A percentile compares a stretch with the other conserved stretches of the same genome.
Conservation (phyloP, 2,113 vertebrate species). For the Sorex fumeus region DNA sequence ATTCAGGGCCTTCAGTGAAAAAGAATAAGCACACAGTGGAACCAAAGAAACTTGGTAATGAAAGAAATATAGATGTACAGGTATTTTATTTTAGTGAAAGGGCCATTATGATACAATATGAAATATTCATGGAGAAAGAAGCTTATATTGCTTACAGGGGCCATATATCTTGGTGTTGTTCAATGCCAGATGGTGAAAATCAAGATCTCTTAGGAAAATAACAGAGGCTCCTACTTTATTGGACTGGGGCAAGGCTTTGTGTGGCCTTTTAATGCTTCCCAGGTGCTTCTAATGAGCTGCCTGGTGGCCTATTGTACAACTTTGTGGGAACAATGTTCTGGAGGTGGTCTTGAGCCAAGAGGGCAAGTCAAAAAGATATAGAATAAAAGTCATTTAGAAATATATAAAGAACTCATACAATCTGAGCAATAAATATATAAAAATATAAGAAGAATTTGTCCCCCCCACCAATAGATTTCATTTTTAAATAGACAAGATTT, state of each 20-base stretch:
- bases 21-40: neutral
- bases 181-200: constrained; percentile 61
- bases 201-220: constrained; percentile 29
- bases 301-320: neutral
- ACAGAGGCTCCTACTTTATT: constrained; percentile 31
- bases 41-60: constrained; percentile 4
- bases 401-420: neutral
- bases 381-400: constrained; percentile 3
- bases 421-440: neutral
- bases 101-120: constrained; percentile 59
- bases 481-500: neutral
- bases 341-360: neutral
- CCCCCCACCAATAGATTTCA: neutral
- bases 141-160: constrained; percentile 63
- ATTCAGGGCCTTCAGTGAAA: constrained; percentile 53
- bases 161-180: constrained; percentile 63
- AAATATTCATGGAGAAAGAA: constrained; percentile 66
- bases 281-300: constrained; percentile 39
- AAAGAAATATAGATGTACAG: constrained; percentile 62
- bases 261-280: constrained; percentile 40
- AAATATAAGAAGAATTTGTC: neutral
- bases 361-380: neutral
- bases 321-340: neutral
- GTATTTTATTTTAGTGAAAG: constrained; percentile 67
- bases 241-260: neutral